Evolutionary conservation across 2,113 vertebrate genomes (phyloP).

Genomic region (Terrapene triunguis): DNA sequence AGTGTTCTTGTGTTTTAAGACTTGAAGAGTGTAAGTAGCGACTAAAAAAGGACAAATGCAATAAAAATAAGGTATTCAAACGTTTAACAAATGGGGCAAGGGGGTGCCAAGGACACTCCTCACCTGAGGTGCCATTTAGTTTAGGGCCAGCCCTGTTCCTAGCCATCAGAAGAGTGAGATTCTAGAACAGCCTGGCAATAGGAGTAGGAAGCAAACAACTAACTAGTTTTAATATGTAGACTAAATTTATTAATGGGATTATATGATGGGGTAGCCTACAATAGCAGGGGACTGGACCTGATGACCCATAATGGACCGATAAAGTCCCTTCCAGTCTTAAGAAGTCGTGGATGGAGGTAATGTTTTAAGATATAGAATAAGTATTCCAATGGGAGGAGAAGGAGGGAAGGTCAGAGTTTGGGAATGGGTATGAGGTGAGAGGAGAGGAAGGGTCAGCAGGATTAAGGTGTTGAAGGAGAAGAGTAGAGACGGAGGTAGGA

Average conservation of each 20-base stretch:
- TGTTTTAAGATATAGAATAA: not conserved
- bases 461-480: not conserved
- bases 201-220: not conserved
- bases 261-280: not conserved
- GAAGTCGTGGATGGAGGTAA: not conserved
- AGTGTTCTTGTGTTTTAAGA: too few species aligned
- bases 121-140: too few species aligned
- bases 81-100: too few species aligned
- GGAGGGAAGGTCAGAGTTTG: not conserved
- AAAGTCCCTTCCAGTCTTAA: not conserved
- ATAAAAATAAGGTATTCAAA: too few species aligned
- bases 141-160: not conserved
- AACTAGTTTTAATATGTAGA: not conserved
- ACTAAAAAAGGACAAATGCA: too few species aligned
- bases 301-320: not conserved
- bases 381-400: not conserved
- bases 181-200: not conserved
- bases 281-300: not conserved
- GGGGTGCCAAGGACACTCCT: too few species aligned
- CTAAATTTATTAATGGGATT: not conserved
- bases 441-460: not conserved
- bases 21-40: too few species aligned
- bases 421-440: not conserved
- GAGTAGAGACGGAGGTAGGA: not conserved
- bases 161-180: not conserved